Evolutionary conservation across 2,888 invertebrate genomes (phyloP), one percentile per base, ranked within the genome.

Genomic region (Tridacna gigas): DNA sequence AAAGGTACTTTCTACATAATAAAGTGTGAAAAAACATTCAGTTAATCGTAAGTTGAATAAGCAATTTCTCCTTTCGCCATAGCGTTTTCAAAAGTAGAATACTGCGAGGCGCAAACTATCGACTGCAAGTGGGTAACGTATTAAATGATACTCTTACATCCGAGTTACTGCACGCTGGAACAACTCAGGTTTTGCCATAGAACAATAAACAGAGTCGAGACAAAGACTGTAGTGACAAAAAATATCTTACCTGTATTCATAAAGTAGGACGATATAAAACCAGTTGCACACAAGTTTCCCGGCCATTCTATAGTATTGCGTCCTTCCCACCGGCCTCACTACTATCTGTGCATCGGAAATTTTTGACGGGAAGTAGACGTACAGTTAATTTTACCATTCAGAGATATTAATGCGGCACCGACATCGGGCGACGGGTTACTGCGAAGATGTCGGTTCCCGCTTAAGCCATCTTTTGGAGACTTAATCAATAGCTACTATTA

Each of bases 351-450:
- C 25, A 69, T 69, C 28, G 69, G 74, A 74, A 51, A 48, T 25
- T 56, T 56, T 74, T 22, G 56, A 51, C 56, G 73, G 73, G 56
- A 74, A 74, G 56, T 74, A 74, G 73, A 74, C 73, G 73, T 48
- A 26, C 56, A 74, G 26, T 74, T 51, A 74, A 74, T 74, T 74
- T 56, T 51, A 26, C 73, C 28, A 74, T 74, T 74, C 73, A 51
- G 73, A 25, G 56, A 60, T 74, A 74, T 74, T 74, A 74, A 74
- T 74, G 74, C 61, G 60, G 22, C 61, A 25, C 73, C 51, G 74
- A 74, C 1, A 56, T 61, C 22, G 22, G 28, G 74, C 74, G 74
- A 61, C 74, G 74, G 74, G 56, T 61, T 61, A 60, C 61, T 9
- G 74, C 28, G 61, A 61, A 25, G 73, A 56, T 61, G 74, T 26